These are phyloP conservation scores for Holacanthus passer DNA, from an alignment of 2,113 vertebrate species.

Conservation along the genomic window DNA sequence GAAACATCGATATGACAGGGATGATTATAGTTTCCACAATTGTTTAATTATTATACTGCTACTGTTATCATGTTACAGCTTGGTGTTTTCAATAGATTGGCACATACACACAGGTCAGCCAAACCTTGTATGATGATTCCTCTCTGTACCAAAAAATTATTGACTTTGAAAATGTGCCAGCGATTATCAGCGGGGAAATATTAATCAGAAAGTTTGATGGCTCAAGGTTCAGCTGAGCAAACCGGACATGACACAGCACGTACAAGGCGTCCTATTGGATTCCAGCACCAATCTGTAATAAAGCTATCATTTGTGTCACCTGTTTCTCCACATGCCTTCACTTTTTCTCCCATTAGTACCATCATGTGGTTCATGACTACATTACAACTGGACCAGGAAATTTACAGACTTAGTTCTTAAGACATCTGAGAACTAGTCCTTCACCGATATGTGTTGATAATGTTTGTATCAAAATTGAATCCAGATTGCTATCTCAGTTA, in stretches of 20 bases:
- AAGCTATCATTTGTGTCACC: not conserved
- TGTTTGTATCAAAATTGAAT: no score
- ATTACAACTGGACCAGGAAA: no score
- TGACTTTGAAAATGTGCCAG: not conserved
- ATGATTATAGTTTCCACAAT: not conserved
- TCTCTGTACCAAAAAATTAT: not conserved
- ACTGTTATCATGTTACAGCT: not conserved
- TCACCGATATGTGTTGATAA: no score
- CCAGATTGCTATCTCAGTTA: no score
- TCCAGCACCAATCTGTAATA: not conserved
- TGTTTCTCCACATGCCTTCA: not conserved
- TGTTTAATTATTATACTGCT: not conserved
- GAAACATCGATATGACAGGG: not conserved
- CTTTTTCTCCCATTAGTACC: not conserved
- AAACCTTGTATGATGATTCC: not conserved
- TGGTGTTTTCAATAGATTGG: not conserved
- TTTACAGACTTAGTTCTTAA: no score
- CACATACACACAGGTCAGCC: not conserved
- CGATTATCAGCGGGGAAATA: not conserved
- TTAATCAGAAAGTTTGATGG: constrained; percentile 2
- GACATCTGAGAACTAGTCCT: no score
- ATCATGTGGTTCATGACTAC: no score
- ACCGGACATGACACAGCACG: not conserved
- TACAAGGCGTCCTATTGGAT: not conserved
- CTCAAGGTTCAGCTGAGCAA: not conserved